These are phyloP conservation scores for Sebastolobus alascanus DNA, from an alignment of 2,797 vertebrate species.

Conservation along the genomic window DNA sequence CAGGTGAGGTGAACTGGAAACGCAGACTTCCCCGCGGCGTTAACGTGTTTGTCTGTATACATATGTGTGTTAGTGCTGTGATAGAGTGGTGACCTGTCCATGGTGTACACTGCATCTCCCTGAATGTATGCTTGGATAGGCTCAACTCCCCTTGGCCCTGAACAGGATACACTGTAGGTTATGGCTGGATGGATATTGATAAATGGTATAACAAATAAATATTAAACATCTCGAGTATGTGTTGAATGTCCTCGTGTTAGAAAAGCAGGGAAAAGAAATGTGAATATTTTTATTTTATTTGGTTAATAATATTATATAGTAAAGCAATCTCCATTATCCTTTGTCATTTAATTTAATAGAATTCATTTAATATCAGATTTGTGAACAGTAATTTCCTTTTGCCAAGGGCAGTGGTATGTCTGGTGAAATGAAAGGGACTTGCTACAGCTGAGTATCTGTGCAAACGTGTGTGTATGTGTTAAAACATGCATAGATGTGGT, in stretches of 20 bases:
- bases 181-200: background rate
- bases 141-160: too few species aligned
- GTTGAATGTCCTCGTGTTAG: background rate
- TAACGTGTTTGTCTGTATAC: background rate
- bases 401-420: conserved; percentile 48
- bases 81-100: conserved; percentile 5
- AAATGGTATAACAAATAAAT: background rate
- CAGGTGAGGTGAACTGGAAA: conserved; percentile 33
- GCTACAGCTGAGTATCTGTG: conserved; percentile 3
- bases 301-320: background rate
- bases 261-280: background rate
- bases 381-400: conserved; percentile 39
- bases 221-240: background rate
- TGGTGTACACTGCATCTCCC: background rate
- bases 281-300: background rate
- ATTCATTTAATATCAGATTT: conserved; percentile 9
- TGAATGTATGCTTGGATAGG: conserved; percentile 3
- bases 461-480: conserved; percentile 4
- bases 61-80: background rate
- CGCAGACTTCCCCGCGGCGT: background rate
- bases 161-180: conserved; percentile 13
- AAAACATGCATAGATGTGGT: conserved; percentile 24
- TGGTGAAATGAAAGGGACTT: conserved; percentile 34
- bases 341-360: conserved; percentile 10
- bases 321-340: background rate